Base-by-base conservation (phyloP, 2,113 vertebrate genomes). In the Lagenorhynchus albirostris region DNA sequence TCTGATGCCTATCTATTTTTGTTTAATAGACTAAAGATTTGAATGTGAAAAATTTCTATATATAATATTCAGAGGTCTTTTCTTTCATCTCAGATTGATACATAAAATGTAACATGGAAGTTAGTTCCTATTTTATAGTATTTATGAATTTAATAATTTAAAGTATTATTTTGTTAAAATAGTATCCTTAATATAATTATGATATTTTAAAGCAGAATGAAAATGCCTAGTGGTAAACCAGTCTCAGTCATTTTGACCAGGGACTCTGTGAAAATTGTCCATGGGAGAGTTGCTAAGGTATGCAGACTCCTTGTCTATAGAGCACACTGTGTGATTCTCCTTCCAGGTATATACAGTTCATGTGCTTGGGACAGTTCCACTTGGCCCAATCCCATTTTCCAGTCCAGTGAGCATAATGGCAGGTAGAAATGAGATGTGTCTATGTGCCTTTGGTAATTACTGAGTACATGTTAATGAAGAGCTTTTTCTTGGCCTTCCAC, bases 361-460 rank as follows among this genome's bases (percentile, higher is more conserved):
- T 96, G 92, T 79, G 71, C 84, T 97, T 97, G 97, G 98, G 97
- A 71, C 53, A 74, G 82, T 98, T 95, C 96, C 94, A 96, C 68
- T 93, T 98, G 73, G 88, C 94, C 97, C 98, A 63, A 77, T 94
- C 97, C 70, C n/a, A 73, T 98, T 98, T 98, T 97, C 95, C 95
- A 95, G 74, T 89, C 97, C 88, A 91, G 21, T 96, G 98, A 98
- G 47, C 95, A 92, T 97, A 97, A 98, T 97, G 96, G 96, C 97
- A 91, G 95, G 88, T 95, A 94, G 95, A 97, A 97, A 97, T 98
- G 96, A 98, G 94, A 97, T 95, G 96, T 98, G 94, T 98, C 98
- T 97, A 50, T 97, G 96, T 91, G 97, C 97, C 93, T 97, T 94
- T 96, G 91, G 79, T 96, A 98, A 96, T 97, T 81, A 96, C 92